A percentile compares a stretch with the other conserved stretches of the same genome.
Conservation (phyloP, 2,888 invertebrate species). For the Pseudococcus longispinus region DNA sequence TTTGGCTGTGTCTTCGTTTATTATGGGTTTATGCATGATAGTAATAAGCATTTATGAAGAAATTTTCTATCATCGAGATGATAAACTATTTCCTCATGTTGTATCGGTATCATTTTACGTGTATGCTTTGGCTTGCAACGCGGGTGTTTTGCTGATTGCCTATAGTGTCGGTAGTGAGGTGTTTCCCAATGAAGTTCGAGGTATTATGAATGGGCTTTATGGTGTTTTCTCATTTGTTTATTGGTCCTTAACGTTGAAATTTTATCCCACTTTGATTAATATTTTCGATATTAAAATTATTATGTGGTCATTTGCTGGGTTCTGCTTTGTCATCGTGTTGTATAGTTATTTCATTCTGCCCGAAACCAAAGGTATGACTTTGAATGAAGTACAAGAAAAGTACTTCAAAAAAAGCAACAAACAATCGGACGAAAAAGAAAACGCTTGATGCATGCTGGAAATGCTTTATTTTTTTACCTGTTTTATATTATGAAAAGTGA, state of each 20-base stretch:
- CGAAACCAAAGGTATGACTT: conserved; percentile 29
- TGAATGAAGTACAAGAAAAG: conserved; percentile 21
- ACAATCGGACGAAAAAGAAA: neutral
- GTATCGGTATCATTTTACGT: neutral
- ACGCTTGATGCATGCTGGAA: no score
- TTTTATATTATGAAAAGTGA: no score
- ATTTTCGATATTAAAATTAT: neutral
- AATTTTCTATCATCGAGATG: neutral
- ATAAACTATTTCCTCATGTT: neutral
- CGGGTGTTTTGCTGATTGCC: neutral
- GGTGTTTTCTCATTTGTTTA: neutral
- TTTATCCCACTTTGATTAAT: neutral
- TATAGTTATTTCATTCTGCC: conserved; percentile 1
- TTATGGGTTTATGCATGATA: neutral
- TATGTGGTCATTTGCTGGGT: neutral
- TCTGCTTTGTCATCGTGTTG: neutral
- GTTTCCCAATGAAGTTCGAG: conserved; percentile 14
- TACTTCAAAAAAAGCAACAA: neutral
- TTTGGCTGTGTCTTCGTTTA: neutral
- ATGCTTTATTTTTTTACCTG: no score
- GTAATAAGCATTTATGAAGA: neutral
- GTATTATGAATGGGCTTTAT: neutral
- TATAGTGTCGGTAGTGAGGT: neutral
- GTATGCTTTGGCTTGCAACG: neutral
- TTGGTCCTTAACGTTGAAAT: neutral